Base-by-base conservation (phyloP, 2,113 vertebrate species). In the Rhineura floridana region DNA sequence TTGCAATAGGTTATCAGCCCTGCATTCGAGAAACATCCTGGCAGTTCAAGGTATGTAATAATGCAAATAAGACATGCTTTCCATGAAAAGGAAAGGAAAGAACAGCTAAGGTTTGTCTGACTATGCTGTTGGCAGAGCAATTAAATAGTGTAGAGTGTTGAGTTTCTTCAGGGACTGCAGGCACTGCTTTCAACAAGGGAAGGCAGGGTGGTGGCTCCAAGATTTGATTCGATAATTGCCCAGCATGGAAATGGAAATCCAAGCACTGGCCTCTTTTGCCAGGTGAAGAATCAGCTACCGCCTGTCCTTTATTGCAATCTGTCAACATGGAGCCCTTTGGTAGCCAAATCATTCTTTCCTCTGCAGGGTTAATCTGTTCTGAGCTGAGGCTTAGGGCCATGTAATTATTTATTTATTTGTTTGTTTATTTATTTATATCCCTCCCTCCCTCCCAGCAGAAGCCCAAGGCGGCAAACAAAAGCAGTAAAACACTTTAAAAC, bases 221-320 rank as follows among this genome's bases (percentile, higher is more conserved):
- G 46, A 69, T 70, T 30, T 85, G 67, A 85, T 46, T 46, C 59
- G 70, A 83, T 90, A 77, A 90, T 83, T 81, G 62, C 84, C 33
- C 59, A 76, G 84, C 59, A 48, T 44, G 46, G 84, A 86, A 83
- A 69, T 52, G 84, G 33, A 86, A 86, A 86, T 69, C 76, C 88
- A 82, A 82, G 33, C 88, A 67, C 46, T 11, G 39, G 59, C 48
- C 62, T 76, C 70, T 30, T 81, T 90, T 46, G 52, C 48, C n/a
- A 19, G 88, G 70, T 55, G 48, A 83, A 44, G 48, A 90, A 83
- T 70, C 79, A 69, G 70, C 70, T 44, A 28, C 15, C 70, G 83
- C 79, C 84, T 90, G 78, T 3, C 62, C 44, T 59, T 67, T 82
- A 81, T 44, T 77, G 72, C 79, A 86, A 67, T 59, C 48, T 77